A percentile compares a stretch with the other conserved stretches of the same genome.
These are phyloP conservation scores for Ovis aries DNA, from an alignment of 2,113 vertebrate species.

Conservation along the genomic window DNA sequence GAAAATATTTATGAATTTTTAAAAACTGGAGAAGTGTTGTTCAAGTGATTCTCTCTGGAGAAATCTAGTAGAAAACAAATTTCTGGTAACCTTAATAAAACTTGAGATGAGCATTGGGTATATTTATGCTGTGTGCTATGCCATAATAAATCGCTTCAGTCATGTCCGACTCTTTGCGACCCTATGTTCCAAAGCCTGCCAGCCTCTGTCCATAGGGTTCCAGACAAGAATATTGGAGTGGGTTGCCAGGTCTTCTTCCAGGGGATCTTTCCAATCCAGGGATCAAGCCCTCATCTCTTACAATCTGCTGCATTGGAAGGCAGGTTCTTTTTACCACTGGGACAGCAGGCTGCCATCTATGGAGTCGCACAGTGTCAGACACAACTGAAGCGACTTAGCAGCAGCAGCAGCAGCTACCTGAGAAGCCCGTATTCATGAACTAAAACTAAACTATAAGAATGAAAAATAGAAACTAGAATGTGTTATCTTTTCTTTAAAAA, in stretches of 20 bases:
- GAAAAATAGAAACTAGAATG: neutral
- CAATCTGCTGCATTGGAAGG: fast-evolving
- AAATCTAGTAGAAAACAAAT: neutral
- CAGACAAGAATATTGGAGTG: neutral
- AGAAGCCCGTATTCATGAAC: neutral
- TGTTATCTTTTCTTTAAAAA: neutral
- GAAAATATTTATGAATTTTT: neutral
- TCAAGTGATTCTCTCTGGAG: neutral
- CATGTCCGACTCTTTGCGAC: neutral
- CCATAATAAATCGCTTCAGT: neutral
- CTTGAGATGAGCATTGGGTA: neutral
- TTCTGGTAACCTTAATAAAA: neutral
- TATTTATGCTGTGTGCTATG: neutral
- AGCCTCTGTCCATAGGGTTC: neutral
- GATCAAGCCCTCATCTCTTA: neutral
- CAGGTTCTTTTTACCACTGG: neutral
- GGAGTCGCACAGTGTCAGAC: too few relatives aligned
- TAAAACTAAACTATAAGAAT: neutral
- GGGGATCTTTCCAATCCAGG: neutral
- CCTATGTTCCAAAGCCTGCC: neutral
- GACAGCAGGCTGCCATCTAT: too few relatives aligned
- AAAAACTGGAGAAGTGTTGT: neutral
- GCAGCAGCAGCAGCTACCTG: neutral
- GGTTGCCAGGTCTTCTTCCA: neutral
- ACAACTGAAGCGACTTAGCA: too few relatives aligned